Evolutionary conservation across 2,797 vertebrate species (phyloP).

Genomic region (Myotis vivesi): DNA sequence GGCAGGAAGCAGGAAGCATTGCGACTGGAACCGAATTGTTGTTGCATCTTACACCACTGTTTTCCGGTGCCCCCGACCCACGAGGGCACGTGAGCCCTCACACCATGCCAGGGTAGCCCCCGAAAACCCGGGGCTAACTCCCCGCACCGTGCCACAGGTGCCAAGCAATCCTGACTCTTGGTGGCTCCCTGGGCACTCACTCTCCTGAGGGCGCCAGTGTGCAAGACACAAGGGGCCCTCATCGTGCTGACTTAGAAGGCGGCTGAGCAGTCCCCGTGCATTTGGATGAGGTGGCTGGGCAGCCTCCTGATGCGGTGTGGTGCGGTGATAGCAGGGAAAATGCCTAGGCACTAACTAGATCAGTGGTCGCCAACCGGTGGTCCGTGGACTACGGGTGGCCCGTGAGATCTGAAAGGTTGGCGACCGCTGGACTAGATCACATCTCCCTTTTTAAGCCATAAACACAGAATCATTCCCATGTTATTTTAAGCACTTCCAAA

Average conservation of each 20-base stretch:
- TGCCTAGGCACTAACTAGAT: too few species aligned
- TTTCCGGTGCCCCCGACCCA: neutral
- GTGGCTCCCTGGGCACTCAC: neutral
- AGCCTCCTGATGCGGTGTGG: too few species aligned
- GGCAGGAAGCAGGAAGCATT: neutral
- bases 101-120: neutral
- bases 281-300: neutral
- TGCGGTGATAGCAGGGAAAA: neutral
- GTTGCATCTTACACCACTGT: accelerated
- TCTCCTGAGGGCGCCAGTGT: too few species aligned
- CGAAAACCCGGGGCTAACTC: too few species aligned
- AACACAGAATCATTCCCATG: neutral
- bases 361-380: too few species aligned
- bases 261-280: neutral
- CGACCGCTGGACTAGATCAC: neutral
- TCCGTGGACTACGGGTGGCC: too few species aligned
- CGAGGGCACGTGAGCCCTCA: neutral
- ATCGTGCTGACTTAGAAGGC: accelerated
- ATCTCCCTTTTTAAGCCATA: neutral
- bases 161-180: neutral
- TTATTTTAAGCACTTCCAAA: neutral
- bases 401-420: too few species aligned
- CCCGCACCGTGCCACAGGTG: accelerated
- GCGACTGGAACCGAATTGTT: neutral
- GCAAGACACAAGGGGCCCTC: neutral